Percentiles rank a stretch among this genome's conserved stretches.
Evolutionary conservation across 2,113 vertebrate genomes (phyloP).

Genomic region (Lepidothrix coronata): DNA sequence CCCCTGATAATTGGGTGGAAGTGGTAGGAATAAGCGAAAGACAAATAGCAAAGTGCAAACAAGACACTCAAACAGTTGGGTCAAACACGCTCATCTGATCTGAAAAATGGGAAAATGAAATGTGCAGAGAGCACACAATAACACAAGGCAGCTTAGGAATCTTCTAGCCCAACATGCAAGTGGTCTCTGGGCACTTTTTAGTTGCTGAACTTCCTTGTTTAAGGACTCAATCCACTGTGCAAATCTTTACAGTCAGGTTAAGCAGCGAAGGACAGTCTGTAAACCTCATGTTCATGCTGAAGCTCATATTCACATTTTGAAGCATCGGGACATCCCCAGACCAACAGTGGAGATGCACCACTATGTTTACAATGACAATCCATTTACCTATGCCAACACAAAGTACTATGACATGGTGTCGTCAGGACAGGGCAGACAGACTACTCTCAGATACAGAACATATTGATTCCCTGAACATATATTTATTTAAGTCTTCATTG

Average conservation of each 20-base stretch:
- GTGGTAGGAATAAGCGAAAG: background rate
- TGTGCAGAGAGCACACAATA: background rate
- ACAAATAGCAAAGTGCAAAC: background rate
- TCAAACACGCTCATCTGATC: background rate
- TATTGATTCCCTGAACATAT: background rate
- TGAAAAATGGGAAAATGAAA: background rate
- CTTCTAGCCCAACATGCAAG: background rate
- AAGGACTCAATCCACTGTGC: background rate
- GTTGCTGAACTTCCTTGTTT: background rate
- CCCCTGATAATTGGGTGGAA: background rate
- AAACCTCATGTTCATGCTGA: background rate
- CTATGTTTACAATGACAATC: background rate
- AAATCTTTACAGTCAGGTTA: background rate
- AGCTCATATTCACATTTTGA: background rate
- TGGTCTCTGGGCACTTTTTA: background rate
- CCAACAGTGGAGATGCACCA: background rate
- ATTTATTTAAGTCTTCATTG: background rate
- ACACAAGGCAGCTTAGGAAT: background rate
- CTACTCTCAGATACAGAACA: background rate
- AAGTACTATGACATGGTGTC: fast-evolving
- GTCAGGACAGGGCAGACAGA: background rate
- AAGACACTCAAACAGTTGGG: background rate
- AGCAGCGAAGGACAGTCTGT: background rate
- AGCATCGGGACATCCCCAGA: background rate
- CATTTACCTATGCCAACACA: background rate